phyloP scores from a whole-genome alignment of 2,888 invertebrate species.

The Cynaeus angustus region DNA sequence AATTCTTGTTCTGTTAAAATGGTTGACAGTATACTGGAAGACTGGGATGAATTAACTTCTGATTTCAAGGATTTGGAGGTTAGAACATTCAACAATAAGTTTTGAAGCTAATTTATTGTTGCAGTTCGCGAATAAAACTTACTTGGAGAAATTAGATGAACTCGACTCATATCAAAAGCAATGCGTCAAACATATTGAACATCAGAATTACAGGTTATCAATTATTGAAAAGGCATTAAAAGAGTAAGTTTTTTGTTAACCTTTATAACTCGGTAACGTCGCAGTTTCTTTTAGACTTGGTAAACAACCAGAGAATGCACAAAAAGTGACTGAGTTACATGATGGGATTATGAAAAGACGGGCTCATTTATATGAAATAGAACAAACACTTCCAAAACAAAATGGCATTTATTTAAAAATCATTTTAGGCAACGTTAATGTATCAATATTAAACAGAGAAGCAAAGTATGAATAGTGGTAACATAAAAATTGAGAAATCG shows the following conservation, averaged over 20 bases:
- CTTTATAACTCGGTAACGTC: not conserved
- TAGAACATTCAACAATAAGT: conserved; percentile 60
- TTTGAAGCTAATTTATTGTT: conserved; percentile 56
- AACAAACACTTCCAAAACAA: conserved; percentile 93
- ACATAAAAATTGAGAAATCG: not conserved
- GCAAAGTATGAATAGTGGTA: conserved; percentile 84
- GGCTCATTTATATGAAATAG: conserved; percentile 91
- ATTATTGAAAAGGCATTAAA: conserved; percentile 85
- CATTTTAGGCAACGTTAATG: conserved; percentile 97
- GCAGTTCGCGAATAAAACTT: conserved; percentile 86
- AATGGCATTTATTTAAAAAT: conserved; percentile 94
- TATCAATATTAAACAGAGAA: conserved; percentile 96
- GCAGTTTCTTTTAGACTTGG: conserved; percentile 57
- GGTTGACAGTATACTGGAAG: conserved; percentile 67
- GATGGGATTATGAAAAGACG: conserved; percentile 88
- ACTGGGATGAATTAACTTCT: conserved; percentile 85
- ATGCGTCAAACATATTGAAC: conserved; percentile 91
- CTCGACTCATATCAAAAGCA: conserved; percentile 87
- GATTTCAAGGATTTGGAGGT: conserved; percentile 91
- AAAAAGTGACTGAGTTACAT: conserved; percentile 78
- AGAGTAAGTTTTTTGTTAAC: conserved; percentile 82
- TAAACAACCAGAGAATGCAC: conserved; percentile 72
- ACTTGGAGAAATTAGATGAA: conserved; percentile 89
- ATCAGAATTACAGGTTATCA: conserved; percentile 93
- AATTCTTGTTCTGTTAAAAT: conserved; percentile 17